A percentile compares a stretch with the other conserved stretches of the same genome.
phyloP scores from a whole-genome alignment of 2,888 invertebrate species.

The Morinoia aosen region DNA sequence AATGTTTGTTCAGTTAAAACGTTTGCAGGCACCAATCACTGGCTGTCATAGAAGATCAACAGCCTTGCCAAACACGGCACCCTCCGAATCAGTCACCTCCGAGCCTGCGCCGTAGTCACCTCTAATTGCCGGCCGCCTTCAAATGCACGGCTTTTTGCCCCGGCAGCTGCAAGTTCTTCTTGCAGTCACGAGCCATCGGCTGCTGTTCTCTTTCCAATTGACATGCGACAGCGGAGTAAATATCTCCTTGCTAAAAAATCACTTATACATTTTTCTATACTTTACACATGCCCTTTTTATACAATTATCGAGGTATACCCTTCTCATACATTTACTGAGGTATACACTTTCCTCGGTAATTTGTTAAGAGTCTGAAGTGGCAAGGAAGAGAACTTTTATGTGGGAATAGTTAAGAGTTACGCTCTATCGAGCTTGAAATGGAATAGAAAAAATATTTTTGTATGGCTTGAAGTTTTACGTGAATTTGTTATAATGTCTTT shows the following conservation, averaged over 20 bases:
- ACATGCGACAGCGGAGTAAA: background rate
- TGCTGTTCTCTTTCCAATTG: background rate
- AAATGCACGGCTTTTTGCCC: background rate
- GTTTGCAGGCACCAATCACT: background rate
- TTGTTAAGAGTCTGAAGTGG: background rate
- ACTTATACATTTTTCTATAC: too few relatives aligned
- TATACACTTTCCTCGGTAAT: background rate
- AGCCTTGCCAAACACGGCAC: background rate
- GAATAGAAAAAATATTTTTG: background rate
- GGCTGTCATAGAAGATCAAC: slow-evolving; percentile 37
- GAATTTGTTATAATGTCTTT: background rate
- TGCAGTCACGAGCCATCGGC: background rate
- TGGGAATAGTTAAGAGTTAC: too few relatives aligned
- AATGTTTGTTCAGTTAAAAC: slow-evolving; percentile 21
- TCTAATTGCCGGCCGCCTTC: background rate
- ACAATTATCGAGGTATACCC: too few relatives aligned
- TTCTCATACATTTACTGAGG: too few relatives aligned
- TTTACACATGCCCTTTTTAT: too few relatives aligned
- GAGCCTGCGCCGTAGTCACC: background rate
- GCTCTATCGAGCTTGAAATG: too few relatives aligned
- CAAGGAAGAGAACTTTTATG: background rate
- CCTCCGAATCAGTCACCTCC: background rate
- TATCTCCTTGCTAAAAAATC: background rate
- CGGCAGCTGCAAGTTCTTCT: background rate
- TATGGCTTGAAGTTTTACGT: background rate